Percentiles rank a stretch among this genome's conserved stretches.
Evolutionary conservation across 2,797 vertebrate species (phyloP).

Genomic region (Columba guinea): DNA sequence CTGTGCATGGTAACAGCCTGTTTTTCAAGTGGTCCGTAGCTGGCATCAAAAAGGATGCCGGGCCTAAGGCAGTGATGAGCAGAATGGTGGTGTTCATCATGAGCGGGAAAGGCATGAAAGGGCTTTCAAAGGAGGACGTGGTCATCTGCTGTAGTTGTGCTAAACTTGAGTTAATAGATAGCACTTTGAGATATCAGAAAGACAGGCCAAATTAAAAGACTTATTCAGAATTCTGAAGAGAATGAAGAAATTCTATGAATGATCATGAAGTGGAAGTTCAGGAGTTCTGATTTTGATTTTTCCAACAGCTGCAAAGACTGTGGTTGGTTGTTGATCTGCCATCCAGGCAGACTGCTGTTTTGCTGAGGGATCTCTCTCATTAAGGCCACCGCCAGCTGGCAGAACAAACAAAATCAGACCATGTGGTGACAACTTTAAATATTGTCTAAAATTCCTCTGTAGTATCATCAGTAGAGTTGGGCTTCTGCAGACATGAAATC

Average conservation of each 20-base stretch:
- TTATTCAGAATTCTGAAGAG: neutral
- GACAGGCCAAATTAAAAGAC: neutral
- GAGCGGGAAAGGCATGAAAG: neutral
- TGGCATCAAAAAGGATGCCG: neutral
- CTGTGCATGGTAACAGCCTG: neutral
- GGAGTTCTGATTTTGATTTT: conserved; percentile 14
- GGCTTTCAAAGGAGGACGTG: neutral
- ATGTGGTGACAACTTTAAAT: neutral
- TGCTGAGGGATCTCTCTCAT: neutral
- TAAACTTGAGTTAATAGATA: neutral
- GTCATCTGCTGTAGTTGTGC: neutral
- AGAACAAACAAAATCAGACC: neutral
- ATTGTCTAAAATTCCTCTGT: neutral
- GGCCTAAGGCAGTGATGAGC: neutral
- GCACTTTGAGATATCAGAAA: neutral
- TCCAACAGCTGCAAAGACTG: neutral
- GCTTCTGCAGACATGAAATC: neutral
- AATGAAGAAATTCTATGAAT: neutral
- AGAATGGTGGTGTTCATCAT: neutral
- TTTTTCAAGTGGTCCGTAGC: neutral
- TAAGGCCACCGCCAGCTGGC: neutral
- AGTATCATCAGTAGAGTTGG: neutral
- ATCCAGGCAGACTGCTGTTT: neutral
- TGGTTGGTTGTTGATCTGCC: neutral
- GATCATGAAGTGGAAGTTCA: neutral